A percentile compares a stretch with the other conserved stretches of the same genome.
These are phyloP conservation scores for Marmota monax DNA, from an alignment of 2,113 vertebrate species.

Conservation along the genomic window DNA sequence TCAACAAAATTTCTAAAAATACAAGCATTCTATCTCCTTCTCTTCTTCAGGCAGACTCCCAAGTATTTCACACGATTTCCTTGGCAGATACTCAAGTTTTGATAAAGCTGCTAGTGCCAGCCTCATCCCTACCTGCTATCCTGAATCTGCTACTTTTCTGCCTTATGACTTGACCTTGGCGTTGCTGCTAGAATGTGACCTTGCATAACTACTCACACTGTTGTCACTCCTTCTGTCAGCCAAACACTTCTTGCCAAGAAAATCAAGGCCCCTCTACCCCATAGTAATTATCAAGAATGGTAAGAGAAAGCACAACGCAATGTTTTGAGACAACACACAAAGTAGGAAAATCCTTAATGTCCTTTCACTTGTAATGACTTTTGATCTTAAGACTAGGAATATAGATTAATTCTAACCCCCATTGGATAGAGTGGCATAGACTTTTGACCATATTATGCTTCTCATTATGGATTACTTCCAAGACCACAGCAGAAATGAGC, in stretches of 20 bases:
- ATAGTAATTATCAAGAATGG: not conserved
- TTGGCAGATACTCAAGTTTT: conserved; percentile 59
- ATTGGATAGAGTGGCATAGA: not conserved
- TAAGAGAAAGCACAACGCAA: not conserved
- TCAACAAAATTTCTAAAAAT: conserved; percentile 67
- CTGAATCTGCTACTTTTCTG: conserved; percentile 28
- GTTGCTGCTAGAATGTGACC: not conserved
- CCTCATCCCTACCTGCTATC: not conserved
- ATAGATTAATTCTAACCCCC: not conserved
- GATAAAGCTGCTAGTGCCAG: conserved; percentile 11
- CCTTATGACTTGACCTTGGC: conserved; percentile 49
- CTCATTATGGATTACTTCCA: not conserved
- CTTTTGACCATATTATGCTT: not conserved
- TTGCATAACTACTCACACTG: not conserved
- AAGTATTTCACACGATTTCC: conserved; percentile 33
- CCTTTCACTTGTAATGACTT: not conserved
- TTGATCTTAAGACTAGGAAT: not conserved
- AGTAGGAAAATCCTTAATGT: not conserved
- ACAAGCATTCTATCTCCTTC: not conserved
- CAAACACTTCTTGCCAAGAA: not conserved
- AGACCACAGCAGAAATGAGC: not conserved
- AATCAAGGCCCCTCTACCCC: not conserved
- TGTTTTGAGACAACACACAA: not conserved
- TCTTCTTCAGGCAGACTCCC: conserved; percentile 27
- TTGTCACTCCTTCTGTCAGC: not conserved